A percentile compares a stretch with the other conserved stretches of the same genome.
Evolutionary conservation across 2,888 invertebrate species (phyloP).

Genomic region (Diaphora mendica): DNA sequence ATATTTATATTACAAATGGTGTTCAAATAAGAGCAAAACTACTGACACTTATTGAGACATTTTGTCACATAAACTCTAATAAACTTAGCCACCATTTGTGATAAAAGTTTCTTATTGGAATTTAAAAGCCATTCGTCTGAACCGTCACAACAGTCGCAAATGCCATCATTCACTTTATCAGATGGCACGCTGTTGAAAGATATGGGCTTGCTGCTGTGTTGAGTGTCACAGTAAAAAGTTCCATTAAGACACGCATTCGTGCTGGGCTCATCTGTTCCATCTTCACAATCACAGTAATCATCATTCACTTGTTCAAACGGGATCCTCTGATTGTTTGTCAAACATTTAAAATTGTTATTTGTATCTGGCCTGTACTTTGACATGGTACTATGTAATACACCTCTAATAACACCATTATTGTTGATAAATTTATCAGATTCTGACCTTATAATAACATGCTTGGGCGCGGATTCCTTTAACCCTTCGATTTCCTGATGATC

Average conservation of each 20-base stretch:
- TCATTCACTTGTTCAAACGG: slow-evolving; percentile 89
- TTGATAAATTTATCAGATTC: slow-evolving; percentile 76
- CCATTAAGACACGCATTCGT: slow-evolving; percentile 96
- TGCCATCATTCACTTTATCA: slow-evolving; percentile 95
- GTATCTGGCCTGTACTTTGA: slow-evolving; percentile 73
- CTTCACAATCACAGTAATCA: slow-evolving; percentile 95
- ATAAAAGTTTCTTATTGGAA: slow-evolving; percentile 60
- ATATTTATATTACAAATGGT: not conserved
- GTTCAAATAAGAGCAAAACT: not conserved
- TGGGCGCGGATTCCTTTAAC: slow-evolving; percentile 24
- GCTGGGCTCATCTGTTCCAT: slow-evolving; percentile 92
- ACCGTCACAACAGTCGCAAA: slow-evolving; percentile 98
- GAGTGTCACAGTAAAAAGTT: slow-evolving; percentile 91
- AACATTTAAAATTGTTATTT: slow-evolving; percentile 77
- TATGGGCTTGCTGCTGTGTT: slow-evolving; percentile 76
- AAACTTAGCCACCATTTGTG: slow-evolving; percentile 65
- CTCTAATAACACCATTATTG: slow-evolving; percentile 75
- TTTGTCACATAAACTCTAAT: slow-evolving; percentile 69
- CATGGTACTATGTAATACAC: slow-evolving; percentile 71
- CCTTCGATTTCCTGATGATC: slow-evolving; percentile 62
- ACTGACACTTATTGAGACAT: slow-evolving; percentile 63
- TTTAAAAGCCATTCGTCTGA: slow-evolving; percentile 91
- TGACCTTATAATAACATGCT: slow-evolving; percentile 56
- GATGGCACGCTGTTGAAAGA: slow-evolving; percentile 87
- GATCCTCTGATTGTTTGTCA: slow-evolving; percentile 69